Base-by-base conservation (phyloP, 2,888 invertebrate species). In the Marronus borbonicus region DNA sequence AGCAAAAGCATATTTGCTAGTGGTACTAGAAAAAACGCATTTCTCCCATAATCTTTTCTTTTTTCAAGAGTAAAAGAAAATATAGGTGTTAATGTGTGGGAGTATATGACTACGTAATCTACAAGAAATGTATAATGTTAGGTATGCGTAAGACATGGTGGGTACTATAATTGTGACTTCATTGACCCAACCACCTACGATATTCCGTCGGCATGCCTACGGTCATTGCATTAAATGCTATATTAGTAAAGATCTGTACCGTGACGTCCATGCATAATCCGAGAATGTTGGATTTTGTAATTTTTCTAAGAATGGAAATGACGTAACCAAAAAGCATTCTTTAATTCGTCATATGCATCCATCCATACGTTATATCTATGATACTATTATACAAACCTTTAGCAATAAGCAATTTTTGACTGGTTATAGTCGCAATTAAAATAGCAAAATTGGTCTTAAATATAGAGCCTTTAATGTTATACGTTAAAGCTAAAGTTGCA, bases 111-210 rank as follows among this genome's bases (percentile, higher is more conserved):
- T 65, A 39, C 39, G 65, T 65, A 36, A 65, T 5, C 36, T 28
- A 65, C 36, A 39, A 65, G 65, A 65, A 39, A 39, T 65, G 36
- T 65, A 65, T 14, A n/a, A 65, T 39, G 39, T 65, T 65, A 65
- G n/a, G 39, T 39, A 39, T 65, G 65, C 65, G n/a, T 65, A 65
- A 65, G 17, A 65, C 64, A 31, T 36, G 7, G 36, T 65, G 44
- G 44, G 44, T 44, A 65, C n/a, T 65, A 39, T 39, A 65, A 39
- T 65, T 39, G 65, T 39, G 65, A 17, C 65, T 39, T 17, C 65
- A 39, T 65, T 65, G 39, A 55, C 55, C 55, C n/a, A 55, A 7
- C 17, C 55, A 20, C 55, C 55, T 8, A 55, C 55, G 44, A 8
- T 55, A n/a, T 55, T 55, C n/a, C 39, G 36, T 65, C 65, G 39